Conservation (phyloP, 2,888 invertebrate species). For the Dinocampus coccinellae region DNA sequence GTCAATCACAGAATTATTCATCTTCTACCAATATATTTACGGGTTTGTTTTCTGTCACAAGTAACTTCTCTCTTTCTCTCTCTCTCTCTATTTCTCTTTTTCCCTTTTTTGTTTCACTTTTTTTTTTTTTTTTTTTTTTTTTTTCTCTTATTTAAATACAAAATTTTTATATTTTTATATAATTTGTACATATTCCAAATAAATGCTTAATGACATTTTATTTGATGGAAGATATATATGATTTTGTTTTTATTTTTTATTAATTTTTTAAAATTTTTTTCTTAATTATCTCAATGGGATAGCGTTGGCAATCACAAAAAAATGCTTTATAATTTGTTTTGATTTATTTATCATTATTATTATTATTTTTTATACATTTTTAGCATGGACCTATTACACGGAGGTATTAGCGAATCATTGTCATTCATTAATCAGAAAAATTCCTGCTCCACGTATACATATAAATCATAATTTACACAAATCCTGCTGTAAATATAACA, state of each 20-base stretch:
- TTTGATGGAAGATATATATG: neutral
- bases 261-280: too few species aligned
- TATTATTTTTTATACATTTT: too few species aligned
- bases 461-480: neutral
- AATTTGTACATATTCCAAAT: neutral
- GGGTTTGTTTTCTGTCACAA: conserved; percentile 66
- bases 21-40: conserved; percentile 66
- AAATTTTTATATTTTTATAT: too few species aligned
- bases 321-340: neutral
- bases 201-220: neutral
- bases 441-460: neutral
- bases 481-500: neutral
- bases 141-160: neutral
- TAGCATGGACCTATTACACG: neutral
- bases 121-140: neutral
- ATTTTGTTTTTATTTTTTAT: neutral
- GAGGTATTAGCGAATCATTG: neutral
- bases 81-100: neutral
- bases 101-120: neutral
- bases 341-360: neutral
- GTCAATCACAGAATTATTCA: conserved; percentile 64
- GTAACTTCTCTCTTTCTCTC: conserved; percentile 6
- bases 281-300: neutral
- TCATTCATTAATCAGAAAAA: neutral
- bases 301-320: neutral